Percentiles rank a stretch among this genome's conserved stretches.
phyloP scores from a whole-genome alignment of 2,888 invertebrate genomes.

The Strigamia crassipes region DNA sequence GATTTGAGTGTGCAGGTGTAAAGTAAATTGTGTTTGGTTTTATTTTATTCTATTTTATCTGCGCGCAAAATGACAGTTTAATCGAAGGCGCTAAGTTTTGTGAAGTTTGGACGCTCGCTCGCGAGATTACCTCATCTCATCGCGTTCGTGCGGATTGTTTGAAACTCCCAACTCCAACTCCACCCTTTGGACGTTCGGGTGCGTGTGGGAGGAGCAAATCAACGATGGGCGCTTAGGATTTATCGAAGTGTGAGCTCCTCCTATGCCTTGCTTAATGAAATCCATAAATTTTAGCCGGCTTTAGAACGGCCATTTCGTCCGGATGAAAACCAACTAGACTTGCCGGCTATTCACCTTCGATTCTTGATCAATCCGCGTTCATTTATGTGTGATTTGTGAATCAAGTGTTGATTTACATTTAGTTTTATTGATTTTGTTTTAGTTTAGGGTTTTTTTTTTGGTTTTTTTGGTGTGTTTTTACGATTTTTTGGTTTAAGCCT shows the following conservation, averaged over 20 bases:
- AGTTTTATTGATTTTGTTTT: no score
- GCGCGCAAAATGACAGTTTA: not conserved
- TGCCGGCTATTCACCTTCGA: not conserved
- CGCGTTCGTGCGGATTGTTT: not conserved
- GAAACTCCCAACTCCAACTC: no score
- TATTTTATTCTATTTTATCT: not conserved
- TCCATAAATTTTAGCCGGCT: not conserved
- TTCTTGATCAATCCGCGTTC: not conserved
- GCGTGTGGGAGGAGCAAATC: constrained; percentile 19
- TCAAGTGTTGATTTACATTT: no score
- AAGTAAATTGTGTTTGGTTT: not conserved
- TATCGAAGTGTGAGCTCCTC: constrained; percentile 37
- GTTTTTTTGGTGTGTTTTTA: no score
- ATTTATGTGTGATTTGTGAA: no score
- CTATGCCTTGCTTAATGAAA: constrained; percentile 26
- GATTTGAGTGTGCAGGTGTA: not conserved
- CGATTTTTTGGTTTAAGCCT: not conserved
- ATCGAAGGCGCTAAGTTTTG: not conserved
- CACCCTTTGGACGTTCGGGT: constrained; percentile 22
- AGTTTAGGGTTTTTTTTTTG: no score
- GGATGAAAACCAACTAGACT: no score
- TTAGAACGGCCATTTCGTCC: not conserved
- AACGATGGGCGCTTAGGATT: constrained; percentile 4
- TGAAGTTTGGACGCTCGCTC: not conserved
- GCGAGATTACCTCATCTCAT: not conserved